A percentile compares a stretch with the other conserved stretches of the same genome.
phyloP scores from a whole-genome alignment of 1,140 invertebrate genomes.

The Potamilus streckersoni region DNA sequence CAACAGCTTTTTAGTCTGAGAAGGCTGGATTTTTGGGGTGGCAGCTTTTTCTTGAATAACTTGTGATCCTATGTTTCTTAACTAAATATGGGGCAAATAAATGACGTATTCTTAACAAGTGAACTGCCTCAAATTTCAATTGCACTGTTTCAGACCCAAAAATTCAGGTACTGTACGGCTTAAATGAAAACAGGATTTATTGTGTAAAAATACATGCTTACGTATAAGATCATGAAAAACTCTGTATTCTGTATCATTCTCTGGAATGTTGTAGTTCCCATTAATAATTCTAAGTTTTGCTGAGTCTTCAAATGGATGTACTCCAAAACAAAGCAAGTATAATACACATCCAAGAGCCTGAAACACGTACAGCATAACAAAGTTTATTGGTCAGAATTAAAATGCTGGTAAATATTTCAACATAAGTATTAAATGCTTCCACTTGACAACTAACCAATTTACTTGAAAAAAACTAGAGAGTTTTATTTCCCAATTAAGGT shows the following conservation, averaged over 20 bases:
- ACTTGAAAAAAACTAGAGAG: too few species aligned
- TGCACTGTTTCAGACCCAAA: neutral
- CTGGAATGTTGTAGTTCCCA: conserved; percentile 90
- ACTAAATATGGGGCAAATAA: too few species aligned
- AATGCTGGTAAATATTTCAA: neutral
- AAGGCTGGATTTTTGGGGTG: too few species aligned
- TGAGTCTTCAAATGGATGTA: conserved; percentile 97
- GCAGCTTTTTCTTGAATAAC: too few species aligned
- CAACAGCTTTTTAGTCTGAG: too few species aligned
- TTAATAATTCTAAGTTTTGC: conserved; percentile 96
- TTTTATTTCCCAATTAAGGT: too few species aligned
- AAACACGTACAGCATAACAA: conserved; percentile 16
- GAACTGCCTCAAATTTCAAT: neutral
- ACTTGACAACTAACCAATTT: neutral
- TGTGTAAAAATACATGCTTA: conserved; percentile 70
- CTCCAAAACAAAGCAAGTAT: conserved; percentile 90
- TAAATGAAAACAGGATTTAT: neutral
- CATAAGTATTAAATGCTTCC: neutral
- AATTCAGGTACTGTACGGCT: neutral
- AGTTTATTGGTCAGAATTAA: neutral
- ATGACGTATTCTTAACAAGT: too few species aligned
- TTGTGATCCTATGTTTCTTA: too few species aligned
- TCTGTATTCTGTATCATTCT: conserved; percentile 81
- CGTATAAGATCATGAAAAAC: conserved; percentile 93
- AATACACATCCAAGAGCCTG: conserved; percentile 93